phyloP scores from a whole-genome alignment of 2,797 vertebrate genomes.

The Sparus aurata region DNA sequence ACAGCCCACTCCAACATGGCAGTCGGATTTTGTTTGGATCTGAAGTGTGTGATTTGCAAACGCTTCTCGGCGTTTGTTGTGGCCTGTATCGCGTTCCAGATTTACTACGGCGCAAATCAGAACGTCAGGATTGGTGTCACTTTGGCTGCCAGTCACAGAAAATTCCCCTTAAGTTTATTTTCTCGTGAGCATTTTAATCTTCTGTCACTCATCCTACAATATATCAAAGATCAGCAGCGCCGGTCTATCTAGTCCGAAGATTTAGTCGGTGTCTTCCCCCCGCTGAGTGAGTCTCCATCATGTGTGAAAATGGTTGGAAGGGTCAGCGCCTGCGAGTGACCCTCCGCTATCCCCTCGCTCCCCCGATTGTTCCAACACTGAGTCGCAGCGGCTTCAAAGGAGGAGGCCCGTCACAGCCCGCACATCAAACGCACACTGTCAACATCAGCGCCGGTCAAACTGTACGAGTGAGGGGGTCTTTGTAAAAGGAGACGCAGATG shows the following conservation, averaged over 20 bases:
- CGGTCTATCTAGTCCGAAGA: background rate
- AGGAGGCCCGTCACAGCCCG: constrained; percentile 20
- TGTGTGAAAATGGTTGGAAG: constrained; percentile 61
- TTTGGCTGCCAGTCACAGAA: constrained; percentile 1
- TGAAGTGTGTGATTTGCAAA: constrained; percentile 5
- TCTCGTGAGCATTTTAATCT: background rate
- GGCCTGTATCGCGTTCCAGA: constrained; percentile 19
- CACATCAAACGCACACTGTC: constrained; percentile 57
- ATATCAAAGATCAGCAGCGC: too few relatives aligned
- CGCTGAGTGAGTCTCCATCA: constrained; percentile 68
- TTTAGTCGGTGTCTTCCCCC: constrained; percentile 25
- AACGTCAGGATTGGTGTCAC: constrained; percentile 10
- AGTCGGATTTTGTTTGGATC: constrained; percentile 9
- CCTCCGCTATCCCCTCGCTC: constrained; percentile 22
- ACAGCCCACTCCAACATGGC: constrained; percentile 46
- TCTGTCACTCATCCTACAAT: constrained; percentile 2
- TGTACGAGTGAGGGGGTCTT: background rate
- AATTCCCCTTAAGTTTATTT: background rate
- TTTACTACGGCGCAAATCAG: constrained; percentile 6
- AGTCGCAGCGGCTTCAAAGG: constrained; percentile 62
- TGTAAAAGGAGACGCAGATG: background rate
- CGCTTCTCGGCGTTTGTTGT: constrained; percentile 8
- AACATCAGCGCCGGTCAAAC: constrained; percentile 2
- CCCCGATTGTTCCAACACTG: constrained; percentile 44
- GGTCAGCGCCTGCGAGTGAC: constrained; percentile 71